Evolutionary conservation across 2,113 vertebrate species (phyloP).

Genomic region (Hoplias malabaricus): DNA sequence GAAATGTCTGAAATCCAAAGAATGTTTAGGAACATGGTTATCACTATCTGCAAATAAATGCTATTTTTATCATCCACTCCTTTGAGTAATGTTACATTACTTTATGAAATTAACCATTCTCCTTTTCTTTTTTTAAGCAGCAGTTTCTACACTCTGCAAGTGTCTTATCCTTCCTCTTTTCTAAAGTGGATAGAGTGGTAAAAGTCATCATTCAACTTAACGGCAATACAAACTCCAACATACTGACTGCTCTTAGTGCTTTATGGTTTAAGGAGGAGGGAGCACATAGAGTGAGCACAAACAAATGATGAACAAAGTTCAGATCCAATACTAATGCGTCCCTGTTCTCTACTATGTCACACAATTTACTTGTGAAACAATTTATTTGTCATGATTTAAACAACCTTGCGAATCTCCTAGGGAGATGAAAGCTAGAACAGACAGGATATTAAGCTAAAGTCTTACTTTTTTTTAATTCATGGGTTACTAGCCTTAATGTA

Average conservation of each 20-base stretch:
- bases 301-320: too few species aligned
- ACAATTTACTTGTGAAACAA: too few species aligned
- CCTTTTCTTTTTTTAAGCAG: slow-evolving; percentile 79
- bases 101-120: slow-evolving; percentile 67
- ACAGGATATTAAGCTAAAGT: too few species aligned
- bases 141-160: slow-evolving; percentile 69
- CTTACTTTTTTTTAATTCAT: too few species aligned
- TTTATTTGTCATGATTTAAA: too few species aligned
- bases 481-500: too few species aligned
- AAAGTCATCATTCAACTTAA: slow-evolving; percentile 51
- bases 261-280: neutral
- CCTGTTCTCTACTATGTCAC: too few species aligned
- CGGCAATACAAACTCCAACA: neutral
- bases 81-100: slow-evolving; percentile 58
- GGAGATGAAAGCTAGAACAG: too few species aligned
- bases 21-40: slow-evolving; percentile 61
- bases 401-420: too few species aligned
- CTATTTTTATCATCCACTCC: slow-evolving; percentile 62
- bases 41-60: slow-evolving; percentile 71
- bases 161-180: slow-evolving; percentile 67
- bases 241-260: neutral
- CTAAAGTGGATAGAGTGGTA: slow-evolving; percentile 75
- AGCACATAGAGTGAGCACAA: too few species aligned
- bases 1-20: slow-evolving; percentile 49
- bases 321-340: too few species aligned